Conservation (phyloP, 2,113 vertebrate genomes). For the Nansenia antarctica region DNA sequence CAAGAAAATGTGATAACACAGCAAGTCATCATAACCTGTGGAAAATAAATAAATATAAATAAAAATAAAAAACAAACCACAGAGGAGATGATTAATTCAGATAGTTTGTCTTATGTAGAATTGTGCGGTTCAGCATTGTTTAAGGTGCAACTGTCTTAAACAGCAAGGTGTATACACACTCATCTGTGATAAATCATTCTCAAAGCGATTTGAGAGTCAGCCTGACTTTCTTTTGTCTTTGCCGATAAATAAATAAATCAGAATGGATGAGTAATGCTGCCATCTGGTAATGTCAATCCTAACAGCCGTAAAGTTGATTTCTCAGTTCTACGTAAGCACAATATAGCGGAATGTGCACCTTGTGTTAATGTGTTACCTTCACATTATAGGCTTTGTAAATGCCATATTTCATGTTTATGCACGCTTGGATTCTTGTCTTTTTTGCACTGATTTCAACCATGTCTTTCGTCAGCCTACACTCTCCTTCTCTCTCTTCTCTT, state of each 20-base stretch:
- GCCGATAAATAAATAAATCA: constrained; percentile 45
- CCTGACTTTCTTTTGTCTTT: constrained; percentile 65
- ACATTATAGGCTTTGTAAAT: constrained; percentile 16
- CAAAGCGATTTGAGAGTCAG: constrained; percentile 25
- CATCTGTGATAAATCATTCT: constrained; percentile 28
- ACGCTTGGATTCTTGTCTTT: constrained; percentile 24
- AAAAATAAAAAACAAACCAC: constrained; percentile 30
- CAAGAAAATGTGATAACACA: constrained; percentile 33
- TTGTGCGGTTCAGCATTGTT: background rate
- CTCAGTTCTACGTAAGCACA: constrained; percentile 10
- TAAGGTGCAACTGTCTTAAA: background rate
- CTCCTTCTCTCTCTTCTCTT: background rate
- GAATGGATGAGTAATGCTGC: constrained; percentile 43
- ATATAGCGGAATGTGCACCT: background rate
- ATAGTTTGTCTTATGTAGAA: constrained; percentile 44
- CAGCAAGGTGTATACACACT: constrained; percentile 13
- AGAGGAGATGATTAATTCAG: constrained; percentile 47
- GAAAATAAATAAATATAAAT: constrained; percentile 42
- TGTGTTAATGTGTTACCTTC: no score
- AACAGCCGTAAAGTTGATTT: constrained; percentile 34
- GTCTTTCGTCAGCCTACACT: constrained; percentile 17
- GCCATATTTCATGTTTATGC: constrained; percentile 24
- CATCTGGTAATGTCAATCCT: constrained; percentile 57
- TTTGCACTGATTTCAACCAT: constrained; percentile 9
- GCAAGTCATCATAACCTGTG: constrained; percentile 41